Conservation (phyloP, 2,888 invertebrate species). For the Troides aeacus region DNA sequence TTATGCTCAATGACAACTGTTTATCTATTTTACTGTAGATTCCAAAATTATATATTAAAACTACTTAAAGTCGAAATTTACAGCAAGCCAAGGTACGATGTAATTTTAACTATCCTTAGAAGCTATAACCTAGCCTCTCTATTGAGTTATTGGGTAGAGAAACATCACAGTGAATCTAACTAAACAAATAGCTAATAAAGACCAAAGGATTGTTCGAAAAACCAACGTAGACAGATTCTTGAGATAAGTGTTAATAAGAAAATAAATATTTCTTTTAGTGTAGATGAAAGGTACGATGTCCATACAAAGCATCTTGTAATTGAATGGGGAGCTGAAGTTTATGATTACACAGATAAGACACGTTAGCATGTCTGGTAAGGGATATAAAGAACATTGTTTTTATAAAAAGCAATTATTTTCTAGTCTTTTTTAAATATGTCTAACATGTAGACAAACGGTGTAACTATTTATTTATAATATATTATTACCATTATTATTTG, state of each 20-base stretch:
- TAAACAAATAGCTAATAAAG: background rate
- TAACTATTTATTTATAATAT: background rate
- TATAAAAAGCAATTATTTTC: background rate
- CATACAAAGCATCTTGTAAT: conserved; percentile 2
- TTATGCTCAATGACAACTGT: too few species aligned
- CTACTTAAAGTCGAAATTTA: too few species aligned
- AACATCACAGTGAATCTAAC: background rate
- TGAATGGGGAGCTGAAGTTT: conserved; percentile 5
- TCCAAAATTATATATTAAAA: too few species aligned
- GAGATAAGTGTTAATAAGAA: background rate
- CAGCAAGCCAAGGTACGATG: too few species aligned
- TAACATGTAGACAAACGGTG: background rate
- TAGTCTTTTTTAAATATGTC: background rate
- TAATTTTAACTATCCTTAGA: too few species aligned
- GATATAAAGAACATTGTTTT: background rate
- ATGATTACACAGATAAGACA: conserved; percentile 6
- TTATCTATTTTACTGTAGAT: too few species aligned
- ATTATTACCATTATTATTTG: too few species aligned
- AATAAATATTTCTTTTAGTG: background rate
- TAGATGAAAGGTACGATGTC: conserved; percentile 1
- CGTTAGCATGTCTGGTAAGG: background rate
- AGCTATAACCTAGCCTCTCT: too few species aligned
- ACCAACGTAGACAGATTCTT: background rate
- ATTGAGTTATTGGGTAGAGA: too few species aligned
- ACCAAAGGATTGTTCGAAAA: background rate